phyloP scores from a whole-genome alignment of 1,140 invertebrate species.

The fruit fly (Drosophila melanogaster) region Release_6_plus_ISO1_MT NT_033777.3:12929501-12930000 shows the following conservation, averaged over 20 bases:
- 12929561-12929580: constrained; percentile 16
- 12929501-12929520: constrained; percentile 79
- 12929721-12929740: constrained; percentile 40
- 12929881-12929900: constrained; percentile 9
- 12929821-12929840: constrained; percentile 81
- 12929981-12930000: constrained; percentile 70
- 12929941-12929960: constrained; percentile 34
- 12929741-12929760: constrained; percentile 14
- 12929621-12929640: constrained; percentile 49
- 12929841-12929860: constrained; percentile 51
- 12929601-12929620: constrained; percentile 69
- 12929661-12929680: constrained; percentile 30
- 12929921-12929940: constrained; percentile 29
- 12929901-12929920: constrained; percentile 2
- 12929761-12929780: constrained; percentile 6
- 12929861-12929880: constrained; percentile 26
- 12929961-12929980: constrained; percentile 82
- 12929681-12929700: constrained; percentile 37
- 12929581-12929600: constrained; percentile 60
- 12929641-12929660: constrained; percentile 65
- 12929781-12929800: constrained; percentile 67
- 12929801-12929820: constrained; percentile 66
- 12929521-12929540: constrained; percentile 76
- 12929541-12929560: constrained; percentile 32
- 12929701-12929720: constrained; percentile 64